Conservation (phyloP, 92 coral and sea anemone species). For the Hydrozoanthus gracilis region DNA sequence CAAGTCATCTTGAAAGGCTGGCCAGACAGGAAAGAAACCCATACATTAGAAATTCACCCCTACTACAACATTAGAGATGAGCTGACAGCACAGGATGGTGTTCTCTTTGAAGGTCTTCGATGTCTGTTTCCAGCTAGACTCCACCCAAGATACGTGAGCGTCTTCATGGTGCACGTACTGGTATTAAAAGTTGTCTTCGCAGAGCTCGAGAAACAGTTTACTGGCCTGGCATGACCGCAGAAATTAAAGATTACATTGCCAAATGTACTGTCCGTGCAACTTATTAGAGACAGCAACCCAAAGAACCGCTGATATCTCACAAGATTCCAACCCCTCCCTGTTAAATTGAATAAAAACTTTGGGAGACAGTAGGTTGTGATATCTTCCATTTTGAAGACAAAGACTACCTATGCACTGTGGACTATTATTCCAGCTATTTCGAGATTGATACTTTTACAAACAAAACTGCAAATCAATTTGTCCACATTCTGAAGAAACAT, state of each 20-base stretch:
- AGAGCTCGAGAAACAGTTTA: too few species aligned
- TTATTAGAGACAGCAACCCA: conserved; percentile 24
- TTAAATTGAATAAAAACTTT: conserved; percentile 32
- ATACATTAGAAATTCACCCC: conserved; percentile 43
- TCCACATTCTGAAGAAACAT: conserved; percentile 34
- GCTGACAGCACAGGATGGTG: conserved; percentile 46
- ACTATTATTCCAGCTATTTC: conserved; percentile 48
- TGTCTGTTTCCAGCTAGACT: too few species aligned
- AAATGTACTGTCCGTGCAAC: too few species aligned
- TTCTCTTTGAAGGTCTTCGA: conserved; percentile 47
- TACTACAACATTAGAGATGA: conserved; percentile 42
- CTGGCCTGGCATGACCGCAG: too few species aligned
- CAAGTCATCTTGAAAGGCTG: conserved; percentile 48
- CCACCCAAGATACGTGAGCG: conserved; percentile 24
- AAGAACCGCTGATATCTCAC: conserved; percentile 51
- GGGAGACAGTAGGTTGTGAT: conserved; percentile 46
- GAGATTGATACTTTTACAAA: too few species aligned
- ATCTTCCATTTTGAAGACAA: conserved; percentile 23
- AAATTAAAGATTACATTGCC: conserved; percentile 21
- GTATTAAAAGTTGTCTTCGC: conserved; percentile 39
- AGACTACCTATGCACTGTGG: conserved; percentile 46
- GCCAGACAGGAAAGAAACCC: conserved; percentile 46
- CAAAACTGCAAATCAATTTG: conserved; percentile 8
- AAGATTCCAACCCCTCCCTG: too few species aligned
- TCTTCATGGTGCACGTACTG: conserved; percentile 34